Percentiles rank a stretch among this genome's conserved stretches.
Conservation (phyloP, 1,140 invertebrate species). For the Zaprionus kolodkinae region DNA sequence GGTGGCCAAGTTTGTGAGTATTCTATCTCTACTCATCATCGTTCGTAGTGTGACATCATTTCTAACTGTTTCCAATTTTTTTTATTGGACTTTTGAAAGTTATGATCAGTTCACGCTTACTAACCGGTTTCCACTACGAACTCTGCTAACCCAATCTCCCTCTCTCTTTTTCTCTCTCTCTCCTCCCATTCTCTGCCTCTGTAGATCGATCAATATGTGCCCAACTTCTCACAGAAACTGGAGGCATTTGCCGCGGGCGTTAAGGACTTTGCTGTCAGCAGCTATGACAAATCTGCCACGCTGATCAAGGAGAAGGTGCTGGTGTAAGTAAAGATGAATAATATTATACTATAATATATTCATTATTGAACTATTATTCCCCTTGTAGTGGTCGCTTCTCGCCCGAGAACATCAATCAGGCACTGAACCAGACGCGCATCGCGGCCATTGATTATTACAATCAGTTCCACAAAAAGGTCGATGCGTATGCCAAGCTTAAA, state of each 20-base stretch:
- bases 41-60: slow-evolving; percentile 73
- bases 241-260: slow-evolving; percentile 84
- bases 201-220: slow-evolving; percentile 89
- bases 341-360: not conserved
- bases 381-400: slow-evolving; percentile 90
- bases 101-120: not conserved
- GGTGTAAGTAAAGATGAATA: slow-evolving; percentile 87
- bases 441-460: slow-evolving; percentile 86
- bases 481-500: slow-evolving; percentile 88
- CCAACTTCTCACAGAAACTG: slow-evolving; percentile 87
- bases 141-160: not conserved
- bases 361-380: too few species aligned
- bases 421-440: slow-evolving; percentile 86
- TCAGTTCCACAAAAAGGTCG: slow-evolving; percentile 90
- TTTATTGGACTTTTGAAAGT: not conserved
- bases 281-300: slow-evolving; percentile 84
- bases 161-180: not conserved
- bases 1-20: slow-evolving; percentile 86
- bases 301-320: slow-evolving; percentile 90
- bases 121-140: not conserved
- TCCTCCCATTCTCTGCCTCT: slow-evolving; percentile 37
- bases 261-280: slow-evolving; percentile 84
- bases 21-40: too few species aligned
- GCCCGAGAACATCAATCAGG: slow-evolving; percentile 89
- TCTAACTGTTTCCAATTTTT: not conserved